Conservation (phyloP, 2,888 invertebrate genomes). For the Pedicia rivosa region DNA sequence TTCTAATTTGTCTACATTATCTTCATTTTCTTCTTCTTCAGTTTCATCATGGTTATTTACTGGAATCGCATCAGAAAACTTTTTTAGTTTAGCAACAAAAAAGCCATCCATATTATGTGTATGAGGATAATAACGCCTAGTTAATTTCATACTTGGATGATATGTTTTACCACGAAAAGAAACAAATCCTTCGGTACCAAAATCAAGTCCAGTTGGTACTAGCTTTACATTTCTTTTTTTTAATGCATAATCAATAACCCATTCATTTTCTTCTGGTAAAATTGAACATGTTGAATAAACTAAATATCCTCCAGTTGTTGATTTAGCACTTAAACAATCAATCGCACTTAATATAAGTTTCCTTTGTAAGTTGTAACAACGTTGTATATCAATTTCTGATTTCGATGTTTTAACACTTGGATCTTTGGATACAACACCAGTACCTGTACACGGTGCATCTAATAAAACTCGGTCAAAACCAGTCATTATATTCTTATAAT, state of each 20-base stretch:
- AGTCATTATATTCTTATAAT: constrained; percentile 67
- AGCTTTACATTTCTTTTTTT: constrained; percentile 87
- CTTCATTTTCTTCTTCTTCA: constrained; percentile 21
- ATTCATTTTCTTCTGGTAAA: constrained; percentile 96
- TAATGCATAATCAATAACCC: constrained; percentile 89
- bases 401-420: constrained; percentile 88
- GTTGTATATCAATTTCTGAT: constrained; percentile 75
- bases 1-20: constrained; percentile 10
- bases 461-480: constrained; percentile 90
- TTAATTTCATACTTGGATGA: constrained; percentile 77
- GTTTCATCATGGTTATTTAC: constrained; percentile 31
- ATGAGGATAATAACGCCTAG: constrained; percentile 91
- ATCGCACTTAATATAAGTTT: constrained; percentile 91
- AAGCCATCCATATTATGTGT: constrained; percentile 99
- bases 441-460: constrained; percentile 98
- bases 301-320: constrained; percentile 81
- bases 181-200: constrained; percentile 89
- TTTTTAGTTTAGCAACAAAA: constrained; percentile 95
- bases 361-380: constrained; percentile 83
- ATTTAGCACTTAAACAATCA: constrained; percentile 86
- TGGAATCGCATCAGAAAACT: constrained; percentile 69
- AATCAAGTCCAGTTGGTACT: constrained; percentile 83
- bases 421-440: constrained; percentile 96
- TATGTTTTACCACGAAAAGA: constrained; percentile 75
- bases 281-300: constrained; percentile 99